phyloP scores from a whole-genome alignment of 1,140 invertebrate species.

The Adoxophyes honmai region DNA sequence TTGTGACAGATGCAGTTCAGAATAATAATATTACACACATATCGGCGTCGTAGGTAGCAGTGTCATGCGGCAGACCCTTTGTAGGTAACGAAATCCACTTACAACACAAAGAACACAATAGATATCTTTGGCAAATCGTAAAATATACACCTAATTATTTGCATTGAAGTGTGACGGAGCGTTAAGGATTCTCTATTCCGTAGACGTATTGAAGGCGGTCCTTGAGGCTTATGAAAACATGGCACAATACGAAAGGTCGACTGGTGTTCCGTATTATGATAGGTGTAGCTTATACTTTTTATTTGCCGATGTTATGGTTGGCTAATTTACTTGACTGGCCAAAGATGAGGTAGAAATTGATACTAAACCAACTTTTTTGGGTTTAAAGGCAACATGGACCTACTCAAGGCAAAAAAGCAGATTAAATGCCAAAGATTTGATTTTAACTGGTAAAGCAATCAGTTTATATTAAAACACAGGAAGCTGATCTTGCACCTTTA shows the following conservation, averaged over 20 bases:
- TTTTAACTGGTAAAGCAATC: too few species aligned
- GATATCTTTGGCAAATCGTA: slow-evolving; percentile 73
- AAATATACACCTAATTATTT: slow-evolving; percentile 73
- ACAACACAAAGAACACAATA: slow-evolving; percentile 64
- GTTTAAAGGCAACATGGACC: too few species aligned
- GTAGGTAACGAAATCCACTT: slow-evolving; percentile 67
- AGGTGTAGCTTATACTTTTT: slow-evolving; percentile 22
- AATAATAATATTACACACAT: slow-evolving; percentile 70
- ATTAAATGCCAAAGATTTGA: too few species aligned
- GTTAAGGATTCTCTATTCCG: slow-evolving; percentile 47
- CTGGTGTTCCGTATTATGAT: slow-evolving; percentile 38
- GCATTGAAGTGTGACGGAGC: slow-evolving; percentile 57
- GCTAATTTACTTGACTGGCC: neutral
- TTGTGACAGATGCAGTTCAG: slow-evolving; percentile 67
- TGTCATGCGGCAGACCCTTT: slow-evolving; percentile 55
- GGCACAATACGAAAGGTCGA: slow-evolving; percentile 38
- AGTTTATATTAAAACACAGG: neutral
- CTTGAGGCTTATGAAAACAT: slow-evolving; percentile 70
- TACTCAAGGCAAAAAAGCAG: too few species aligned
- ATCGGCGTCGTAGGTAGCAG: slow-evolving; percentile 41
- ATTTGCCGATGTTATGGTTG: slow-evolving; percentile 21
- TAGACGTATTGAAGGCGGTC: slow-evolving; percentile 46
- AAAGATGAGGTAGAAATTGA: too few species aligned
- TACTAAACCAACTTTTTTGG: too few species aligned
- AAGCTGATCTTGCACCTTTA: slow-evolving; percentile 9